phyloP scores from a whole-genome alignment of 2,113 vertebrate species.

The Megaleporinus macrocephalus region DNA sequence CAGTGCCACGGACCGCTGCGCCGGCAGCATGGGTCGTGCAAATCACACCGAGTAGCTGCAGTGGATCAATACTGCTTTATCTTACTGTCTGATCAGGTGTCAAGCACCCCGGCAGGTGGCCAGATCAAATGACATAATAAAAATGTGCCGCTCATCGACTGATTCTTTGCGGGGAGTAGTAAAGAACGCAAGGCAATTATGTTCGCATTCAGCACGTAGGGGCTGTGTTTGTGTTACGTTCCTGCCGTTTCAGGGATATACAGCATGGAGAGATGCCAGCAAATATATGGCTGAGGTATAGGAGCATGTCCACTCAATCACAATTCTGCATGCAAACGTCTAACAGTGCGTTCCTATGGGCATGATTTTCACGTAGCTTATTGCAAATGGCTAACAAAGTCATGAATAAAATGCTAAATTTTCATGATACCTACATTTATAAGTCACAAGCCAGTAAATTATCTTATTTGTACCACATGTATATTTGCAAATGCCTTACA shows the following conservation, averaged over 20 bases:
- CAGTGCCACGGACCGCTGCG: background rate
- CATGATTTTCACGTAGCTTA: too few relatives aligned
- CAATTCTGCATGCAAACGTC: background rate
- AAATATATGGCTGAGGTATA: background rate
- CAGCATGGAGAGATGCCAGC: background rate
- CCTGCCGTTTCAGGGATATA: background rate
- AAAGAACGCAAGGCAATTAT: constrained; percentile 52
- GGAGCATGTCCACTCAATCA: too few relatives aligned
- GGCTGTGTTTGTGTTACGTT: background rate
- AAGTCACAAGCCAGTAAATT: too few relatives aligned
- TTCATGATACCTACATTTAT: too few relatives aligned
- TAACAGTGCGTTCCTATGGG: background rate
- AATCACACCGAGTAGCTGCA: constrained; percentile 52
- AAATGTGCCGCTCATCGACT: constrained; percentile 67
- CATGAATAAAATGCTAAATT: too few relatives aligned
- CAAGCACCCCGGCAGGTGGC: constrained; percentile 65
- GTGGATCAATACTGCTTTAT: constrained; percentile 67
- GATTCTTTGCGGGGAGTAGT: constrained; percentile 59
- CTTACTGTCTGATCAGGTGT: constrained; percentile 69
- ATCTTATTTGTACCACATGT: too few relatives aligned
- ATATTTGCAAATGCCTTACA: too few relatives aligned
- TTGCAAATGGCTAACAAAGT: too few relatives aligned
- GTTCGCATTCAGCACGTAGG: background rate
- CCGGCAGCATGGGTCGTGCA: constrained; percentile 17
- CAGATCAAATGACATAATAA: constrained; percentile 76